Evolutionary conservation across 2,797 vertebrate species (phyloP).

Genomic region (Sphenopsis melanotis): DNA sequence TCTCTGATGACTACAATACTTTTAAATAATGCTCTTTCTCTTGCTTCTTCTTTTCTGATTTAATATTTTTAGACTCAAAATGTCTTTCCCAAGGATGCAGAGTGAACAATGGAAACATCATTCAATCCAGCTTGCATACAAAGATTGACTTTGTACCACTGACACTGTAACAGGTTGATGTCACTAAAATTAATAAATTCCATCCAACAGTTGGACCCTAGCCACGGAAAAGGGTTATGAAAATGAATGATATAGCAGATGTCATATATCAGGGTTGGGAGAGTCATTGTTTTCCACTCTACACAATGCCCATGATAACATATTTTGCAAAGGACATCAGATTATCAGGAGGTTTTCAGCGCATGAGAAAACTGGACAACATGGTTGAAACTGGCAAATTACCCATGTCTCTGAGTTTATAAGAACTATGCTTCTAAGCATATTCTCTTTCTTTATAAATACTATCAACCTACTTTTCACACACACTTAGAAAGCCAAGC

Average conservation of each 20-base stretch:
- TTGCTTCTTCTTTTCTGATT: not conserved
- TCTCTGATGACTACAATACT: not conserved
- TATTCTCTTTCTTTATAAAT: not conserved
- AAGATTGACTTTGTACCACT: slow-evolving; percentile 9
- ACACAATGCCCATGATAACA: slow-evolving; percentile 6
- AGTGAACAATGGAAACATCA: slow-evolving; percentile 2
- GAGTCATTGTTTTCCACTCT: slow-evolving; percentile 15
- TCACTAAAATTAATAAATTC: slow-evolving; percentile 33
- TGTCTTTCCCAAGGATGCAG: not conserved
- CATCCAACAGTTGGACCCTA: not conserved
- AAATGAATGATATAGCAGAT: not conserved
- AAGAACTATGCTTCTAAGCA: not conserved
- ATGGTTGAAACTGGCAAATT: not conserved
- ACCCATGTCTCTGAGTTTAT: not conserved
- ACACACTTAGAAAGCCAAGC: not conserved
- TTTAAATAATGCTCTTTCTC: not conserved
- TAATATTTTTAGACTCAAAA: not conserved
- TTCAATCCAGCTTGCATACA: slow-evolving; percentile 5
- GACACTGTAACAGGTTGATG: slow-evolving; percentile 27
- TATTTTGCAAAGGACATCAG: not conserved
- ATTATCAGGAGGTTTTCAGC: slow-evolving; percentile 10
- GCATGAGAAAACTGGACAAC: not conserved
- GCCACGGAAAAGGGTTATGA: slow-evolving; percentile 8
- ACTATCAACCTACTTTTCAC: not conserved
- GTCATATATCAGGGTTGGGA: not conserved